These are phyloP conservation scores for Alentia gelatinosa DNA, from an alignment of 2,888 invertebrate species.

Conservation along the genomic window DNA sequence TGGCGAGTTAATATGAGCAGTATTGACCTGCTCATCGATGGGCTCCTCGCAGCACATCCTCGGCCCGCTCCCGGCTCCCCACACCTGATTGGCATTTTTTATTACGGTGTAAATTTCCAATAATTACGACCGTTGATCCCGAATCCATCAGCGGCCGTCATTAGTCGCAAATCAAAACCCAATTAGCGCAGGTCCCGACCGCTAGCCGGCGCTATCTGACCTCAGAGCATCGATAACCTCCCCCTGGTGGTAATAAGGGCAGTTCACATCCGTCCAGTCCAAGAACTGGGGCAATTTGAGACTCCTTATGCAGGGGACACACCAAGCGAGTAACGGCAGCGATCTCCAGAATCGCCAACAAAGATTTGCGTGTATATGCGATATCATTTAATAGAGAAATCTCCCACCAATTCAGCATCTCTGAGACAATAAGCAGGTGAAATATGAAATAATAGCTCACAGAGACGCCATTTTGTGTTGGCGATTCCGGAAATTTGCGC, in stretches of 20 bases:
- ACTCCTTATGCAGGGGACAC: no score
- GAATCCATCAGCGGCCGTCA: neutral
- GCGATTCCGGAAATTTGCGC: no score
- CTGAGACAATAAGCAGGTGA: no score
- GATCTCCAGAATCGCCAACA: no score
- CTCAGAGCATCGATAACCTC: neutral
- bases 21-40: constrained; percentile 26
- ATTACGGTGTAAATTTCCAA: constrained; percentile 33
- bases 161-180: constrained; percentile 31
- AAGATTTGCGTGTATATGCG: no score
- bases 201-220: neutral
- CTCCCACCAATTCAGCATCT: no score
- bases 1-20: neutral
- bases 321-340: no score
- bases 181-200: neutral
- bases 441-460: no score
- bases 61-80: neutral
- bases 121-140: constrained; percentile 30
- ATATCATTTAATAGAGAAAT: no score
- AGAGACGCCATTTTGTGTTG: no score
- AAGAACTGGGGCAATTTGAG: neutral
- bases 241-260: neutral
- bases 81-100: constrained; percentile 12
- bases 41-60: neutral
- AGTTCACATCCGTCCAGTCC: neutral